Percentiles rank a stretch among this genome's conserved stretches.
phyloP scores from a whole-genome alignment of 2,888 invertebrate species.

The Pyrrhia umbra region DNA sequence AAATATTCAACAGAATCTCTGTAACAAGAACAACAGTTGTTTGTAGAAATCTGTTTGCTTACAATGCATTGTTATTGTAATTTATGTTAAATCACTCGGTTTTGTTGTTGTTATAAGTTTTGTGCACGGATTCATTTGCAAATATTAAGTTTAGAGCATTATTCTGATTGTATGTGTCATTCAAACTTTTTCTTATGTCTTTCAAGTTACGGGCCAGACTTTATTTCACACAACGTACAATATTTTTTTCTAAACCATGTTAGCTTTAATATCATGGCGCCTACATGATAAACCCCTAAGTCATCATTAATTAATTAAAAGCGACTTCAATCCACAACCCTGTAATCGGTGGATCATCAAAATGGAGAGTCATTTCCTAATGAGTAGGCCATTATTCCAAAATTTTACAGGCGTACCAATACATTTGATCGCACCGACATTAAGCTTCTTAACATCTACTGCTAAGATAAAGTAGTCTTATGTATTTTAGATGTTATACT shows the following conservation, averaged over 20 bases:
- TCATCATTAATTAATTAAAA: neutral
- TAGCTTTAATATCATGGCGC: neutral
- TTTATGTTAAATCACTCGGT: conserved; percentile 75
- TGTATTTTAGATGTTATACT: neutral
- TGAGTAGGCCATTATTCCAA: conserved; percentile 70
- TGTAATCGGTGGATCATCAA: conserved; percentile 51
- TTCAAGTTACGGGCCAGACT: neutral
- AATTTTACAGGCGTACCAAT: conserved; percentile 54
- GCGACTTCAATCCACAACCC: conserved; percentile 8
- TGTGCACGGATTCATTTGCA: conserved; percentile 64
- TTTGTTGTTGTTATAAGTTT: conserved; percentile 60
- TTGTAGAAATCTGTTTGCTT: conserved; percentile 58
- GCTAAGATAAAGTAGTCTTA: neutral
- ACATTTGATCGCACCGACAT: conserved; percentile 8
- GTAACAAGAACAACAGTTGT: conserved; percentile 58
- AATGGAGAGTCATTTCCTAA: conserved; percentile 60
- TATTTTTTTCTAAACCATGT: neutral
- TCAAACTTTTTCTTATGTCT: conserved; percentile 15
- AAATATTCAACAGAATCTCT: conserved; percentile 58
- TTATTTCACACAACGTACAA: neutral
- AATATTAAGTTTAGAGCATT: conserved; percentile 35
- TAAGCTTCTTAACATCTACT: conserved; percentile 21
- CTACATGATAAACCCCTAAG: neutral
- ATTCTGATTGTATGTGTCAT: conserved; percentile 16
- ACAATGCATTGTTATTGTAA: conserved; percentile 76